Evolutionary conservation across 2,113 vertebrate species (phyloP).

Genomic region (Lepus europaeus): DNA sequence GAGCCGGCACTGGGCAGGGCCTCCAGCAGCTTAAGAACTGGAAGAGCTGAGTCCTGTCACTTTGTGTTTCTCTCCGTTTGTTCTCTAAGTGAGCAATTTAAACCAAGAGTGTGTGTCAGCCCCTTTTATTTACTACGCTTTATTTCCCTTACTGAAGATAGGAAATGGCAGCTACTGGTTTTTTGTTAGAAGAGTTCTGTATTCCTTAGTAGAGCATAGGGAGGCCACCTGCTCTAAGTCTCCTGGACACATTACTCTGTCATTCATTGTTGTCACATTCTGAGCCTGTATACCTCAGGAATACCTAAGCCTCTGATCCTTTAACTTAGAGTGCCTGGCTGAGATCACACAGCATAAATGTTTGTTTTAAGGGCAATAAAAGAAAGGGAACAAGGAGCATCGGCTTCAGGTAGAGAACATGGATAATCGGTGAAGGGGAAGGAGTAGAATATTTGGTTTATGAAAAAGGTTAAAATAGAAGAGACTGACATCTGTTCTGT

Average conservation of each 20-base stretch:
- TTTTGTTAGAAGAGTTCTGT: not conserved
- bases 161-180: not conserved
- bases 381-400: not conserved
- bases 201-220: not conserved
- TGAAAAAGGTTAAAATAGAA: not conserved
- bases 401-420: not conserved
- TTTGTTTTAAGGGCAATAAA: conserved; percentile 19
- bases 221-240: not conserved
- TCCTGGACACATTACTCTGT: not conserved
- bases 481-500: not conserved
- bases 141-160: not conserved
- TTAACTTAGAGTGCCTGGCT: conserved; percentile 16
- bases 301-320: conserved; percentile 4
- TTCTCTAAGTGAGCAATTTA: conserved; percentile 7
- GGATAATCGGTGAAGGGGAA: not conserved
- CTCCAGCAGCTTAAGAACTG: not conserved
- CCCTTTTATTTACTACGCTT: conserved; percentile 1
- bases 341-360: not conserved
- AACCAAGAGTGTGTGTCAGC: not conserved
- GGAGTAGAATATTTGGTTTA: not conserved
- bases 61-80: conserved; percentile 24
- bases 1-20: not conserved
- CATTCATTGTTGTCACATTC: conserved; percentile 29
- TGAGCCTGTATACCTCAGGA: not conserved
- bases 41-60: not conserved